These are phyloP conservation scores for Ormyrus thymus DNA, from an alignment of 2,888 invertebrate genomes.

Conservation along the genomic window DNA sequence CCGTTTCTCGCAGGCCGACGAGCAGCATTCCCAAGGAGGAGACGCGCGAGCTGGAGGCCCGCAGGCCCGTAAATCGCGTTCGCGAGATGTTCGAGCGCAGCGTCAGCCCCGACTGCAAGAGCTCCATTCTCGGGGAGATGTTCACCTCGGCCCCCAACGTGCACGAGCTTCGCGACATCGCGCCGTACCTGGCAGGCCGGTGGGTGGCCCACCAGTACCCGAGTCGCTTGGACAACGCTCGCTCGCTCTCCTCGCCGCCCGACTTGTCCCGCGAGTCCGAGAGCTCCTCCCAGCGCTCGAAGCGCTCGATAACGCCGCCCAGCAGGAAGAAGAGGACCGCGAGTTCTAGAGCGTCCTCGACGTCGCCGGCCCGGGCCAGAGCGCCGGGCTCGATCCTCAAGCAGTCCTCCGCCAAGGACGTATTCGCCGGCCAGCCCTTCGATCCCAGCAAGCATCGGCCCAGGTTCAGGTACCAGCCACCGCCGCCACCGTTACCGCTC, in stretches of 20 bases:
- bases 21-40: slow-evolving; percentile 68
- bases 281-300: slow-evolving; percentile 25
- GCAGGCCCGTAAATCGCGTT: slow-evolving; percentile 83
- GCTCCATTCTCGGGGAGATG: slow-evolving; percentile 84
- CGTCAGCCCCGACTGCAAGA: slow-evolving; percentile 68
- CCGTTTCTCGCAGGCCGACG: slow-evolving; percentile 50
- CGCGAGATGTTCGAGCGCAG: slow-evolving; percentile 82
- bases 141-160: slow-evolving; percentile 89
- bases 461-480: slow-evolving; percentile 85
- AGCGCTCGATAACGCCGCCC: slow-evolving; percentile 53
- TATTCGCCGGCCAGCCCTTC: slow-evolving; percentile 82
- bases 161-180: slow-evolving; percentile 85
- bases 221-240: slow-evolving; percentile 81
- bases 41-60: slow-evolving; percentile 66
- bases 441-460: slow-evolving; percentile 87
- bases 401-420: slow-evolving; percentile 68
- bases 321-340: slow-evolving; percentile 52
- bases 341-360: slow-evolving; percentile 56
- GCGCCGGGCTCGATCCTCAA: slow-evolving; percentile 74
- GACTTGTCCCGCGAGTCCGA: slow-evolving; percentile 60
- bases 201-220: slow-evolving; percentile 90
- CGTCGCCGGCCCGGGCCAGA: slow-evolving; percentile 61
- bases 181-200: slow-evolving; percentile 85
- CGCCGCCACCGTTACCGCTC: slow-evolving; percentile 75
- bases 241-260: slow-evolving; percentile 78